phyloP scores from a whole-genome alignment of 2,113 vertebrate genomes.

The Festucalex cinctus region DNA sequence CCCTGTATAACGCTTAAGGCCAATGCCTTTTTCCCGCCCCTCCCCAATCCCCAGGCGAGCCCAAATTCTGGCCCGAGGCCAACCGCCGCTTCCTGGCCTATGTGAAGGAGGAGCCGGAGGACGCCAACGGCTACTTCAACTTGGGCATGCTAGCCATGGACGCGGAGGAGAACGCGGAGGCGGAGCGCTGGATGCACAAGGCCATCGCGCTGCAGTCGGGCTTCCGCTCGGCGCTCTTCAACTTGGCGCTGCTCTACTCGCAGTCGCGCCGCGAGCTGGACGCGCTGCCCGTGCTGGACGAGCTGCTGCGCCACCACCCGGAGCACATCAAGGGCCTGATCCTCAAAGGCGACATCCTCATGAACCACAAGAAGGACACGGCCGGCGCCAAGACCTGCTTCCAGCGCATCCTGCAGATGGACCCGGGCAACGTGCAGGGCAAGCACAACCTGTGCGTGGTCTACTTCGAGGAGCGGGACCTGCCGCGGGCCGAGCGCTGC shows the following conservation, averaged over 20 bases:
- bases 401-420: slow-evolving; percentile 84
- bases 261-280: slow-evolving; percentile 87
- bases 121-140: slow-evolving; percentile 98
- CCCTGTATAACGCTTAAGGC: background rate
- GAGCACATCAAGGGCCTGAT: slow-evolving; percentile 96
- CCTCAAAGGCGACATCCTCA: slow-evolving; percentile 96
- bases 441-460: slow-evolving; percentile 98
- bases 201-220: slow-evolving; percentile 85
- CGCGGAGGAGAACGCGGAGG: slow-evolving; percentile 83
- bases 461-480: slow-evolving; percentile 93
- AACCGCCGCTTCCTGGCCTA: slow-evolving; percentile 88
- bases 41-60: slow-evolving; percentile 74
- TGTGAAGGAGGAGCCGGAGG: slow-evolving; percentile 87
- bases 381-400: slow-evolving; percentile 88
- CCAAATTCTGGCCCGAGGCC: slow-evolving; percentile 88
- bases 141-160: slow-evolving; percentile 99
- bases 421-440: slow-evolving; percentile 92
- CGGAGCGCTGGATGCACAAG: slow-evolving; percentile 94
- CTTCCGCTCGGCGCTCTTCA: slow-evolving; percentile 95
- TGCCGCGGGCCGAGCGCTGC: slow-evolving; percentile 85
- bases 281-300: slow-evolving; percentile 86
- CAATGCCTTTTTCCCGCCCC: background rate
- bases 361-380: slow-evolving; percentile 98
- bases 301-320: slow-evolving; percentile 85
- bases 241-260: slow-evolving; percentile 91